Evolutionary conservation across 1,140 invertebrate species (phyloP).

Genomic region (Pseudomyrmex gracilis): DNA sequence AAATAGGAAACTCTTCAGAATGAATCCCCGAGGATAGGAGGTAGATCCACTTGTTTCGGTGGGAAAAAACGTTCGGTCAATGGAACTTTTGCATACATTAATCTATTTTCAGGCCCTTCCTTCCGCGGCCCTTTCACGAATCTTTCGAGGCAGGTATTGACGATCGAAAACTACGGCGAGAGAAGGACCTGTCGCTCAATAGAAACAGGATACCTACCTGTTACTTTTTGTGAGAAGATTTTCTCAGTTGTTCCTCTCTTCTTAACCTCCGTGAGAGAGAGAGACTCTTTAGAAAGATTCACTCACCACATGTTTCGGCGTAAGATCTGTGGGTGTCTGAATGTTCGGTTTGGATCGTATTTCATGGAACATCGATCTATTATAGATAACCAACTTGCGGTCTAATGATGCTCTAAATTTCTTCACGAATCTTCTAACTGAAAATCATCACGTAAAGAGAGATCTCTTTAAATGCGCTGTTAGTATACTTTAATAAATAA

Average conservation of each 20-base stretch:
- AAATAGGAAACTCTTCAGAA: conserved; percentile 66
- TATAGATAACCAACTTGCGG: conserved; percentile 45
- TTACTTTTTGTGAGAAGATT: conserved; percentile 82
- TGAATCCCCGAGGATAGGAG: background rate
- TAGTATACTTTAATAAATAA: no score
- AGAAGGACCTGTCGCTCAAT: conserved; percentile 82
- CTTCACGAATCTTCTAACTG: background rate
- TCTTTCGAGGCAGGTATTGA: conserved; percentile 64
- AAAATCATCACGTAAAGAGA: background rate
- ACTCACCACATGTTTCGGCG: conserved; percentile 58
- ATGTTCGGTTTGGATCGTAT: conserved; percentile 55
- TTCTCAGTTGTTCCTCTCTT: conserved; percentile 69
- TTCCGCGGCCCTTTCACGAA: conserved; percentile 71
- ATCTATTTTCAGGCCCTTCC: conserved; percentile 79
- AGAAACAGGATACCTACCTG: conserved; percentile 83
- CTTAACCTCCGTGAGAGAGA: conserved; percentile 75
- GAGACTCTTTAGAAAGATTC: conserved; percentile 60
- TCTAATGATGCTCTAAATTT: conserved; percentile 1
- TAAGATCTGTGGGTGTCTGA: conserved; percentile 46
- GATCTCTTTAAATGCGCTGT: background rate
- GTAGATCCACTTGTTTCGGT: conserved; percentile 78
- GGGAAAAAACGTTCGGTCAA: conserved; percentile 75
- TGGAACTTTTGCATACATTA: conserved; percentile 84
- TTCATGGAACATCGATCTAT: conserved; percentile 67
- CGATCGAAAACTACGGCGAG: conserved; percentile 64